Base-by-base conservation (phyloP, 1,140 invertebrate species). In the Drosophila ficusphila region DNA sequence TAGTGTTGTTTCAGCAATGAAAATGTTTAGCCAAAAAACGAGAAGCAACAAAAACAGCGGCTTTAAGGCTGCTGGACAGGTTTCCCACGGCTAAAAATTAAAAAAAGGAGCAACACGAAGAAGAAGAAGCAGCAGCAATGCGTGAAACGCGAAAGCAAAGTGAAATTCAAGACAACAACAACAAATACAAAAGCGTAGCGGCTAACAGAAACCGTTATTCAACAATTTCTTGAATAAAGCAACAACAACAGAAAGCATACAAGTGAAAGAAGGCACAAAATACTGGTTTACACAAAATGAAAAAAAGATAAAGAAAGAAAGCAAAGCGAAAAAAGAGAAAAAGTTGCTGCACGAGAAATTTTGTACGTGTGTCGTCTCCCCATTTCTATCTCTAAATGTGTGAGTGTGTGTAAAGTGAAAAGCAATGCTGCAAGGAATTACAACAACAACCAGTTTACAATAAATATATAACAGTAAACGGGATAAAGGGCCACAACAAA, bases 201-300 rank as follows among this genome's bases (percentile, higher is more conserved):
- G 64, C 64, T 68, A 72, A 68, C 67, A 65, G 71, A 88, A 86
- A 86, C 81, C 81, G 81, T 85, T 85, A 81, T 86, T 85, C 72
- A 85, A 85, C 81, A 85, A 74, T 86, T 85, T 86, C 76, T 79
- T 86, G 73, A 76, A 81, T 72, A 67, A 68, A 19, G 9, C 25
- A 47, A 29, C 44, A 47, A 29, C 47, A 49, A 19, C 46, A 67
- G 65, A 65, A 67, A 67, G 46, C 47, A 67, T 42, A 86, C 85
- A 86, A 85, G 81, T 88, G 82, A 86, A 86, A 86, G 82, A 81
- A 81, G 77, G 79, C 85, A 76, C 74, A 67, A 85, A 88, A 88
- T 86, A 86, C 82, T 85, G 81, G 81, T 85, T 88, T 86, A 78
- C 49, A 56, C 57, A 65, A 49, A 53, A 38, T 60, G 49, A 56